Evolutionary conservation across 1,140 invertebrate genomes (phyloP).

Genomic region (Macrocentrus cingulum): DNA sequence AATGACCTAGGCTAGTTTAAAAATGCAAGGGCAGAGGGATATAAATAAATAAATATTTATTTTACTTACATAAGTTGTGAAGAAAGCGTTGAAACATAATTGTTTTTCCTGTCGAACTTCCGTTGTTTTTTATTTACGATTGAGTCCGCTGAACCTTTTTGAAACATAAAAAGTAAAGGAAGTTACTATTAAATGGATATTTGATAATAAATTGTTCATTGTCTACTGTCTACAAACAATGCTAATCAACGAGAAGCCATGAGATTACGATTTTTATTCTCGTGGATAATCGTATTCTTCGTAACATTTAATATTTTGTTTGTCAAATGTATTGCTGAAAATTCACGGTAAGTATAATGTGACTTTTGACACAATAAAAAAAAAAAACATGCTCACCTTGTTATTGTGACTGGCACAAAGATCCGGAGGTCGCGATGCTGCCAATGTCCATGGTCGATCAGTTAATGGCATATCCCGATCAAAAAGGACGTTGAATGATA

Average conservation of each 20-base stretch:
- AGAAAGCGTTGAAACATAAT: background rate
- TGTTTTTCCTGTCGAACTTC: conserved; percentile 11
- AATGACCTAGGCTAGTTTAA: background rate
- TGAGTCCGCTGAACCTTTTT: background rate
- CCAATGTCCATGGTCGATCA: background rate
- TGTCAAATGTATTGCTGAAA: background rate
- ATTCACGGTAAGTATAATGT: background rate
- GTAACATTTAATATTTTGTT: background rate
- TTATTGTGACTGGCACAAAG: background rate
- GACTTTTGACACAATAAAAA: background rate
- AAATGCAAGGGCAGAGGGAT: background rate
- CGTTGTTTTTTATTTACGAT: background rate
- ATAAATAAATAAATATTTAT: conserved; percentile 18
- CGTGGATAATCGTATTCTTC: background rate
- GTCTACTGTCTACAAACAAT: background rate
- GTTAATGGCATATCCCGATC: background rate
- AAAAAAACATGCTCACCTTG: background rate
- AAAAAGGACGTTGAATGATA: conserved; percentile 14
- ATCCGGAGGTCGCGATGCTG: background rate
- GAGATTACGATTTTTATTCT: background rate
- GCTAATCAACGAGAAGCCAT: background rate
- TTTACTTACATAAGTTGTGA: conserved; percentile 7
- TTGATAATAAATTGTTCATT: background rate
- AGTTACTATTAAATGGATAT: background rate
- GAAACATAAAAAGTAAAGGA: conserved; percentile 2